Conservation (phyloP, 2,888 invertebrate species). For the Lasioglossum leucozonium region DNA sequence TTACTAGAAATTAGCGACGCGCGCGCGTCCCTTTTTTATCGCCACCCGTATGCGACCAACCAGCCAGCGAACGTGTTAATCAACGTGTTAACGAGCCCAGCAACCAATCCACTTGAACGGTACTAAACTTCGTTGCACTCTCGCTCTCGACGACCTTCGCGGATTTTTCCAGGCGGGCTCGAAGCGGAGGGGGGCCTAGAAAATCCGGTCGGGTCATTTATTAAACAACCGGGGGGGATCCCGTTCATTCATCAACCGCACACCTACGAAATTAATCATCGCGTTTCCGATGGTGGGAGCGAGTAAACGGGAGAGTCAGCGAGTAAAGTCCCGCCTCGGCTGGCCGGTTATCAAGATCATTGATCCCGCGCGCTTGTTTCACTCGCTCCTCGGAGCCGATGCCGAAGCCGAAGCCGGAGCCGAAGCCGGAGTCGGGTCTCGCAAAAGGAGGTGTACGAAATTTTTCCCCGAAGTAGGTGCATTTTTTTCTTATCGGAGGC, state of each 20-base stretch:
- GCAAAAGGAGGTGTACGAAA: slow-evolving; percentile 28
- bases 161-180: not conserved
- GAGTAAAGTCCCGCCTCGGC: slow-evolving; percentile 49
- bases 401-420: not conserved
- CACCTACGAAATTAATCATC: slow-evolving; percentile 52
- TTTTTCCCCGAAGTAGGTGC: slow-evolving; percentile 55
- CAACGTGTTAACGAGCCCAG: not conserved
- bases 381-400: not conserved
- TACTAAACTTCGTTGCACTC: not conserved
- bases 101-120: not conserved
- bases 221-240: not conserved
- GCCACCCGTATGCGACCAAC: not conserved
- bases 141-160: slow-evolving; percentile 9
- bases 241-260: slow-evolving; percentile 39
- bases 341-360: slow-evolving; percentile 53
- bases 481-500: slow-evolving; percentile 56
- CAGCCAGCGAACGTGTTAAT: slow-evolving; percentile 8
- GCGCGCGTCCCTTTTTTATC: too few relatives aligned
- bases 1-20: too few relatives aligned
- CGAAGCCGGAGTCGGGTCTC: not conserved
- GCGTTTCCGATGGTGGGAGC: not conserved
- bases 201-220: slow-evolving; percentile 6
- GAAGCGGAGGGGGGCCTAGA: not conserved
- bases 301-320: slow-evolving; percentile 21
- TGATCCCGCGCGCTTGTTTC: slow-evolving; percentile 42